Conservation (phyloP, 2,113 vertebrate genomes). For the Axis porcinus region DNA sequence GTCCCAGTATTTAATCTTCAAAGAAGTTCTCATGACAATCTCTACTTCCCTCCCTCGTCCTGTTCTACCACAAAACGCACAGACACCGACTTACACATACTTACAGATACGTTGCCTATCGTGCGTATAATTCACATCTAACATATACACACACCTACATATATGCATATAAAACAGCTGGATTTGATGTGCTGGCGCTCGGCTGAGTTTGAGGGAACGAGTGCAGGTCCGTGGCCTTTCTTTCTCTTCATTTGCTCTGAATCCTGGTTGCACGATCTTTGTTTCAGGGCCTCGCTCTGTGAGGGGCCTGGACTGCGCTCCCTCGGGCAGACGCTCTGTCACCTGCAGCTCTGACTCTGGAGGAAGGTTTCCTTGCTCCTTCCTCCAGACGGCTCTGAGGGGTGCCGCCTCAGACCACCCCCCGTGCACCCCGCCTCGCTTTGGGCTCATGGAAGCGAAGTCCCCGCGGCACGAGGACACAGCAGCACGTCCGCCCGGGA, state of each 20-base stretch:
- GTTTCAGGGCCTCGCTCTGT: neutral
- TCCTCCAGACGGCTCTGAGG: neutral
- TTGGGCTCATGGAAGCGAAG: neutral
- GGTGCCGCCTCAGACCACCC: neutral
- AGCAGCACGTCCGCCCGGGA: accelerated
- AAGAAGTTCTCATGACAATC: neutral
- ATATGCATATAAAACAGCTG: too few species aligned
- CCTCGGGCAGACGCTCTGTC: neutral
- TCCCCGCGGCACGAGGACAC: accelerated
- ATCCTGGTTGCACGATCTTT: neutral
- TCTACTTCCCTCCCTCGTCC: neutral
- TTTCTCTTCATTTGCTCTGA: neutral
- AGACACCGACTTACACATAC: neutral
- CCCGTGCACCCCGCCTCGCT: neutral
- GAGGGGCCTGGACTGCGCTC: too few species aligned
- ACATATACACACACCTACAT: accelerated
- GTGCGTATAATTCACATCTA: neutral
- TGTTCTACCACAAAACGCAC: neutral
- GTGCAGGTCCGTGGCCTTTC: neutral
- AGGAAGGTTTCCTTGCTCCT: too few species aligned
- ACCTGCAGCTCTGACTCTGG: neutral
- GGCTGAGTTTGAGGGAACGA: neutral
- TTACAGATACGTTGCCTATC: neutral
- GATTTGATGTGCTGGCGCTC: accelerated
- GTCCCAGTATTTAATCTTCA: neutral